Conservation (phyloP, 2,888 invertebrate species). For the Malachius bipustulatus region DNA sequence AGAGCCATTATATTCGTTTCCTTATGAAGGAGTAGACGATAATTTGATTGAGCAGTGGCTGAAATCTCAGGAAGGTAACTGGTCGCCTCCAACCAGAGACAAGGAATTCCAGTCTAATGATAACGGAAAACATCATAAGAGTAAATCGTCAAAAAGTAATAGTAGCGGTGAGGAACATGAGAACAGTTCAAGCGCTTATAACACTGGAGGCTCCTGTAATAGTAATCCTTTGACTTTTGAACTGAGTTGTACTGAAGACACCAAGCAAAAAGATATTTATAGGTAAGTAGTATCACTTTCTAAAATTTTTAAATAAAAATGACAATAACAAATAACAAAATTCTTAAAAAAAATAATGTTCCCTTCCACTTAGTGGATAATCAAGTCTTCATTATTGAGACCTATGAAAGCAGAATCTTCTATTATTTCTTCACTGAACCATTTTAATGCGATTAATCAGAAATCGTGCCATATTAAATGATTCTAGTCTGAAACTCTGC, state of each 20-base stretch:
- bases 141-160: slow-evolving; percentile 30
- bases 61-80: slow-evolving; percentile 23
- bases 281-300: too few relatives aligned
- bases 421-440: too few relatives aligned
- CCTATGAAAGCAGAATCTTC: too few relatives aligned
- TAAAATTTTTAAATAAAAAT: too few relatives aligned
- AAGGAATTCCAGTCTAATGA: slow-evolving; percentile 10
- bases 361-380: slow-evolving; percentile 5
- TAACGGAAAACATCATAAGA: slow-evolving; percentile 19
- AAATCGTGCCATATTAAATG: too few relatives aligned
- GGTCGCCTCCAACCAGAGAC: slow-evolving; percentile 13
- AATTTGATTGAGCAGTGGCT: slow-evolving; percentile 31
- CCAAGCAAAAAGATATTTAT: slow-evolving; percentile 32
- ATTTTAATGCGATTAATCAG: too few relatives aligned
- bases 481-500: too few relatives aligned
- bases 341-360: too few relatives aligned
- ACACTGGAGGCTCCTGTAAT: slow-evolving; percentile 64
- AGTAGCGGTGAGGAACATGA: slow-evolving; percentile 47
- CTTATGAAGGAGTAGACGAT: slow-evolving; percentile 40
- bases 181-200: slow-evolving; percentile 58
- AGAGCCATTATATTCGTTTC: slow-evolving; percentile 52
- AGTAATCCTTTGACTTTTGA: slow-evolving; percentile 48
- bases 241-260: slow-evolving; percentile 37
- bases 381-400: too few relatives aligned
- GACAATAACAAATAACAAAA: too few relatives aligned